These are phyloP conservation scores for Grammomys surdaster DNA, from an alignment of 2,113 vertebrate species.

Conservation along the genomic window DNA sequence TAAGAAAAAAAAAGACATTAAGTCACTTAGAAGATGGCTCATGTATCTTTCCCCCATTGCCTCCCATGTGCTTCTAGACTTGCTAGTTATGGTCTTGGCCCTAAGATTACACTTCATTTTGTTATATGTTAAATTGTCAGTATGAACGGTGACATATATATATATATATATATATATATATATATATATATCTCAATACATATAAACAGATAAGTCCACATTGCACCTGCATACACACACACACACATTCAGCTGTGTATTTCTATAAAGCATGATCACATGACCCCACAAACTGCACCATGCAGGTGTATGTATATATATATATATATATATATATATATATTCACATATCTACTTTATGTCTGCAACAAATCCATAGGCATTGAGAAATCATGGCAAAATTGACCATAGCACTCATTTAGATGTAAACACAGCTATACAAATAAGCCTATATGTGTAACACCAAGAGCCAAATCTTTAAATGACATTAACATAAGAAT, in stretches of 20 bases:
- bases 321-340: background rate
- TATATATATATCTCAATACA: background rate
- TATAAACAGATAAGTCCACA: background rate
- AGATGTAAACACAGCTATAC: background rate
- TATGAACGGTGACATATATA: background rate
- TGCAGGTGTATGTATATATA: background rate
- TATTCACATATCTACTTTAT: background rate
- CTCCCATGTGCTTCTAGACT: background rate
- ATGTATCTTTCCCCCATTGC: background rate
- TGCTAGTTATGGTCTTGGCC: background rate
- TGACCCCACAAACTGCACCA: background rate
- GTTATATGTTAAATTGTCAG: constrained; percentile 1
- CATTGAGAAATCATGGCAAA: constrained; percentile 15
- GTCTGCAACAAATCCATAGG: constrained; percentile 15
- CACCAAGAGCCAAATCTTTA: background rate
- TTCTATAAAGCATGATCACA: background rate
- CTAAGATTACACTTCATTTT: background rate
- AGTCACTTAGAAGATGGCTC: background rate
- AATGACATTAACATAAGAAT: background rate
- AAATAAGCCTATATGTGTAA: background rate
- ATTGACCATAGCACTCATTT: background rate
- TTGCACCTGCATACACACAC: background rate
- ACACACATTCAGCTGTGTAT: background rate
- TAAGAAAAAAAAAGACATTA: background rate
- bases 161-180: too few relatives aligned